phyloP scores from a whole-genome alignment of 2,888 invertebrate genomes.

The Cryptosula pallasiana region DNA sequence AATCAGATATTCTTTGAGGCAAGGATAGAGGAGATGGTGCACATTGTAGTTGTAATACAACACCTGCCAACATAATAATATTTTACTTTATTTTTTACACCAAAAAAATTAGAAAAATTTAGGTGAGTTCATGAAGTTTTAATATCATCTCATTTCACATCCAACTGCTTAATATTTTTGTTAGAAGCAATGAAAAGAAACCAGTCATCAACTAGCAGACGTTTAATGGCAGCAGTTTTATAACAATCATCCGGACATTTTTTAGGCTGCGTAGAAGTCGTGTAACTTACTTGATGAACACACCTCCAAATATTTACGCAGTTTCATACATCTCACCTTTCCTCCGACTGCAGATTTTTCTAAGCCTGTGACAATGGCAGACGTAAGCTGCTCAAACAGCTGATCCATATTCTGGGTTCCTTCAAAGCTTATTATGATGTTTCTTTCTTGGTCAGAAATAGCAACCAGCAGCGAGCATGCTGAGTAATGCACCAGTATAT shows the following conservation, averaged over 20 bases:
- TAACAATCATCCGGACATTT: too few relatives aligned
- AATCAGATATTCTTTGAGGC: not conserved
- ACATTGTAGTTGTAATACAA: slow-evolving; percentile 6
- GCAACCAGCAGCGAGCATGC: slow-evolving; percentile 9
- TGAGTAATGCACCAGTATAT: slow-evolving; percentile 7
- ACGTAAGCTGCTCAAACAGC: not conserved
- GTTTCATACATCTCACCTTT: not conserved
- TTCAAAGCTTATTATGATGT: slow-evolving; percentile 19
- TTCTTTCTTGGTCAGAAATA: slow-evolving; percentile 1
- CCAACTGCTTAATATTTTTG: too few relatives aligned
- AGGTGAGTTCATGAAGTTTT: too few relatives aligned
- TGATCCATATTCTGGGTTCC: slow-evolving; percentile 22
- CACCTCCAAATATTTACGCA: too few relatives aligned
- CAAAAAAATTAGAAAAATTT: too few relatives aligned
- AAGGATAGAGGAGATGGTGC: slow-evolving; percentile 12
- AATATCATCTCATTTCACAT: too few relatives aligned
- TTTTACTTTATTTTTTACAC: too few relatives aligned
- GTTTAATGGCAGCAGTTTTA: too few relatives aligned
- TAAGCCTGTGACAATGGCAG: not conserved
- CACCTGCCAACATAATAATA: slow-evolving; percentile 14
- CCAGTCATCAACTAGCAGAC: too few relatives aligned
- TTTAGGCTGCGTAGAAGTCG: too few relatives aligned
- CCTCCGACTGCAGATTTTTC: not conserved
- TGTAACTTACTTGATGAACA: too few relatives aligned
- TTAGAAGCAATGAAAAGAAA: too few relatives aligned